Evolutionary conservation across 2,797 vertebrate genomes (phyloP).

Genomic region (Sebastes cheni): DNA sequence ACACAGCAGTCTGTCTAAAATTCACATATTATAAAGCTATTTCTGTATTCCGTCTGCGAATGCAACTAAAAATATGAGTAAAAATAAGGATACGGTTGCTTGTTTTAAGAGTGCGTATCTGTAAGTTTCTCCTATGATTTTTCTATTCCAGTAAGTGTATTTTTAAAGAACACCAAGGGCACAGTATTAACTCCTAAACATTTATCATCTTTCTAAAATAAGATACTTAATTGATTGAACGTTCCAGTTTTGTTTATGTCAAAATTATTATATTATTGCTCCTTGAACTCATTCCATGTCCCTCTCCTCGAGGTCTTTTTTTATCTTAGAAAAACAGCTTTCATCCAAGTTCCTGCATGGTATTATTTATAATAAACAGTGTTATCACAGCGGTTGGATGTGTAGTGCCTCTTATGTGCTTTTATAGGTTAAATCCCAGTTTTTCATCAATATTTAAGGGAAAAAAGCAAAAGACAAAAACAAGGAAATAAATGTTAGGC

Average conservation of each 20-base stretch:
- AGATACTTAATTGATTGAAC: conserved; percentile 46
- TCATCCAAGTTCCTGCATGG: conserved; percentile 31
- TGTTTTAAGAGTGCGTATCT: conserved; percentile 16
- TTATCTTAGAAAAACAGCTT: conserved; percentile 62
- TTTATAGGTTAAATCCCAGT: conserved; percentile 1
- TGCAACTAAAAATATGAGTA: conserved; percentile 9
- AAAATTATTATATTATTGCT: conserved; percentile 63
- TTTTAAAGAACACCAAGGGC: conserved; percentile 64
- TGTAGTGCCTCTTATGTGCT: conserved; percentile 18
- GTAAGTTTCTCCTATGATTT: conserved; percentile 13
- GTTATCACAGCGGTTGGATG: conserved; percentile 27
- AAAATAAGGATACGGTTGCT: conserved; percentile 12
- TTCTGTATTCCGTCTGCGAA: conserved; percentile 14
- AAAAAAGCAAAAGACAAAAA: background rate
- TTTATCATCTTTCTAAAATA: conserved; percentile 62
- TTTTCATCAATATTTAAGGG: background rate
- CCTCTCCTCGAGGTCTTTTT: conserved; percentile 55
- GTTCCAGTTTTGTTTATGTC: conserved; percentile 55
- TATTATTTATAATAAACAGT: conserved; percentile 52
- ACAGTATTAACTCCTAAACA: conserved; percentile 58
- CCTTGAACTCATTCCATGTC: conserved; percentile 55
- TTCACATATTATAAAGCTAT: conserved; percentile 5
- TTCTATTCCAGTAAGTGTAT: conserved; percentile 60
- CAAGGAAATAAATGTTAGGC: conserved; percentile 32
- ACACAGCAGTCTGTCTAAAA: background rate